phyloP scores from a whole-genome alignment of 2,888 invertebrate genomes.

The Labia minor region DNA sequence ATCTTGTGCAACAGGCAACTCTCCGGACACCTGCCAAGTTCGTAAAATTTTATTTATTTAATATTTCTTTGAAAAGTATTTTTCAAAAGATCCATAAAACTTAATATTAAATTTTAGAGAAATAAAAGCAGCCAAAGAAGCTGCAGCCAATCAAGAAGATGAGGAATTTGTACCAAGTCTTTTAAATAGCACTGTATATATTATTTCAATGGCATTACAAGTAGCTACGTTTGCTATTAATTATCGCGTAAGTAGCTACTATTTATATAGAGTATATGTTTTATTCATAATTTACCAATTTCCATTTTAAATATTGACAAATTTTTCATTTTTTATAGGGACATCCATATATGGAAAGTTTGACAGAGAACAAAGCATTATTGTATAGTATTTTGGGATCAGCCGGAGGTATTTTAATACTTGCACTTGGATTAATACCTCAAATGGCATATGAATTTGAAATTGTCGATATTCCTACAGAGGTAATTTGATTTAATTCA shows the following conservation, averaged over 20 bases:
- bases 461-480: constrained; percentile 84
- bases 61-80: background rate
- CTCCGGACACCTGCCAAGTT: constrained; percentile 59
- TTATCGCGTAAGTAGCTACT: constrained; percentile 64
- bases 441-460: constrained; percentile 84
- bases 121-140: constrained; percentile 48
- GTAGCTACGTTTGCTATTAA: constrained; percentile 98
- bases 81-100: background rate
- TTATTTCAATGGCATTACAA: constrained; percentile 94
- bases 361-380: constrained; percentile 82
- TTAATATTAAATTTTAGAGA: constrained; percentile 38
- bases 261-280: background rate
- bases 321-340: constrained; percentile 59
- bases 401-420: constrained; percentile 65
- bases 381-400: constrained; percentile 82
- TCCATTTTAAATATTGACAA: no score
- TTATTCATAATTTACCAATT: background rate
- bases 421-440: constrained; percentile 76
- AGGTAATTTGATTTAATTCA: constrained; percentile 54
- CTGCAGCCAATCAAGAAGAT: constrained; percentile 54
- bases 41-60: constrained; percentile 29
- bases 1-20: constrained; percentile 73
- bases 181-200: constrained; percentile 95
- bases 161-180: constrained; percentile 84
- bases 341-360: constrained; percentile 96